These are phyloP conservation scores for Coenonympha glycerion DNA, from an alignment of 2,888 invertebrate genomes.

Conservation along the genomic window DNA sequence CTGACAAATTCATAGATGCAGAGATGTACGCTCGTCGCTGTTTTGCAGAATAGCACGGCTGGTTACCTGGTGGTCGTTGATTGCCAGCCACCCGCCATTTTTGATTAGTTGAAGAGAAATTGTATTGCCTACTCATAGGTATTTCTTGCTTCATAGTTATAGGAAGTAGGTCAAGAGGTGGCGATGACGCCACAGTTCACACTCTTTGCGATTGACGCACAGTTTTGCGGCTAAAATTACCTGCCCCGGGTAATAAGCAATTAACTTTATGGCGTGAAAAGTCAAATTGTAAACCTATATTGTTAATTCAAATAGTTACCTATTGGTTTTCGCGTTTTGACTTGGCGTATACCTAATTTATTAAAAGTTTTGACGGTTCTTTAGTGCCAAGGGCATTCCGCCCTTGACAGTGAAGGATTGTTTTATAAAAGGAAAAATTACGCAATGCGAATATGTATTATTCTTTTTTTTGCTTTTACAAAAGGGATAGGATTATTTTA, in stretches of 20 bases:
- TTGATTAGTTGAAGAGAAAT: no score
- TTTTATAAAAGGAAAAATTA: neutral
- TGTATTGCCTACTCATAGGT: no score
- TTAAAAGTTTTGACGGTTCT: no score
- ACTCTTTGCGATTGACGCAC: conserved; percentile 9
- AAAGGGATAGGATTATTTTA: neutral
- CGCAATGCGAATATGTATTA: conserved; percentile 8
- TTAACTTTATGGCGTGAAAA: conserved; percentile 3
- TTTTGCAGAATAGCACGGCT: no score
- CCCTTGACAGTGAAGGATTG: neutral
- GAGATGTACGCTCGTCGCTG: no score
- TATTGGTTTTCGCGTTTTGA: neutral
- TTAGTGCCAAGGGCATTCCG: neutral
- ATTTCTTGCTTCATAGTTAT: no score
- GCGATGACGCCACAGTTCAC: conserved; percentile 15
- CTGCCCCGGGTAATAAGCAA: conserved; percentile 12
- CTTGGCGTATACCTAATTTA: neutral
- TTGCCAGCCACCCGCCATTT: no score
- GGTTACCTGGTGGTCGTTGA: no score
- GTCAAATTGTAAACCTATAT: neutral
- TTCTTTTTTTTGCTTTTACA: neutral
- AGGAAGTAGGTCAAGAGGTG: conserved; percentile 25
- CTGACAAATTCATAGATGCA: no score
- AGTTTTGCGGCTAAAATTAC: neutral
- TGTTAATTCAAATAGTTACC: neutral